A percentile compares a stretch with the other conserved stretches of the same genome.
Conservation (phyloP, 2,888 invertebrate species). For the Ashinkailepas kermadecensis region DNA sequence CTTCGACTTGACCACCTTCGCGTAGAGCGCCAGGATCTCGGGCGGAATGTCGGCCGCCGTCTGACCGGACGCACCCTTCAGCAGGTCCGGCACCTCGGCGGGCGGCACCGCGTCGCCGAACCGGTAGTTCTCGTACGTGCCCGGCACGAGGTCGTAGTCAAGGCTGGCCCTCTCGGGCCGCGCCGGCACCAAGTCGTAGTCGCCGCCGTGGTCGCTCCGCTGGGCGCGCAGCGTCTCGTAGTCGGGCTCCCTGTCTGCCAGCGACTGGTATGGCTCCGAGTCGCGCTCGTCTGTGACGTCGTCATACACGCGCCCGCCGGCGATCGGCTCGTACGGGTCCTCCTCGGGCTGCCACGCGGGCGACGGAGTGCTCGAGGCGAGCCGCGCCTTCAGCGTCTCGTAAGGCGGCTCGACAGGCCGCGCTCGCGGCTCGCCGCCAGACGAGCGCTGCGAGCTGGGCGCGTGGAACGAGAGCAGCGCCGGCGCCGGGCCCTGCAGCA, state of each 20-base stretch:
- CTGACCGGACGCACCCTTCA: slow-evolving; percentile 10
- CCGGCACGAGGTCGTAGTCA: slow-evolving; percentile 29
- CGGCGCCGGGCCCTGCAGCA: slow-evolving; percentile 16
- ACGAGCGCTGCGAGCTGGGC: slow-evolving; percentile 15
- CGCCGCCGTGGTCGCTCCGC: not conserved
- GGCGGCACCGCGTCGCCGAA: not conserved
- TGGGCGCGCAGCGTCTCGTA: slow-evolving; percentile 32
- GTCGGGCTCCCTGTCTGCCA: slow-evolving; percentile 16
- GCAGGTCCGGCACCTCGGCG: not conserved
- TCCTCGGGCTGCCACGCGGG: slow-evolving; percentile 23
- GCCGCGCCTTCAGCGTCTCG: slow-evolving; percentile 11
- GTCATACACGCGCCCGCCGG: slow-evolving; percentile 28
- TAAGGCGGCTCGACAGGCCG: slow-evolving; percentile 22
- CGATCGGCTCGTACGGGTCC: slow-evolving; percentile 32
- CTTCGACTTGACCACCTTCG: slow-evolving; percentile 37
- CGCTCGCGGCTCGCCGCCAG: slow-evolving; percentile 9
- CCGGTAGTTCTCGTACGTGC: not conserved
- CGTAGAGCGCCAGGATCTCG: slow-evolving; percentile 36
- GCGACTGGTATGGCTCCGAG: slow-evolving; percentile 15
- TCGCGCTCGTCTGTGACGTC: slow-evolving; percentile 30
- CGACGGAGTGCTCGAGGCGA: slow-evolving; percentile 20
- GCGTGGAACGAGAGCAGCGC: slow-evolving; percentile 20
- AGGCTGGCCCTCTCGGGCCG: slow-evolving; percentile 25
- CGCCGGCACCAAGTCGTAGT: slow-evolving; percentile 13
- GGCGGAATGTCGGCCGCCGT: slow-evolving; percentile 31